Percentiles rank a stretch among this genome's conserved stretches.
phyloP scores from a whole-genome alignment of 2,797 vertebrate species.

The Eulemur coronatus region DNA sequence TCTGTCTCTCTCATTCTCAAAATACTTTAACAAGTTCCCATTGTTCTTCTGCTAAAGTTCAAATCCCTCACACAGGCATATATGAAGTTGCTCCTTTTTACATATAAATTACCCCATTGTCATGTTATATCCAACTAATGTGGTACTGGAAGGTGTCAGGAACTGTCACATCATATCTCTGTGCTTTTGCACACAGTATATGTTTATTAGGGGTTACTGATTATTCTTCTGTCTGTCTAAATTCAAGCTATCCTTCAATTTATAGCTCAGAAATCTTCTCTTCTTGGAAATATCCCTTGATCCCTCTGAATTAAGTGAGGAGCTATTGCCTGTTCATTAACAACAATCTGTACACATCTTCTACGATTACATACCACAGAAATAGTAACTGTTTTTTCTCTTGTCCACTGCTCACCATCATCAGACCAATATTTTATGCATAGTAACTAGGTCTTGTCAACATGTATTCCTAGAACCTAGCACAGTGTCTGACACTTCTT shows the following conservation, averaged over 20 bases:
- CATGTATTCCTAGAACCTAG: neutral
- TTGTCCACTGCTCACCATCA: neutral
- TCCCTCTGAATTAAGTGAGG: neutral
- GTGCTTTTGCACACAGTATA: neutral
- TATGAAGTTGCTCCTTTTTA: neutral
- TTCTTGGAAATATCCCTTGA: neutral
- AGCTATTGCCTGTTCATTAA: neutral
- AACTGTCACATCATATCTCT: neutral
- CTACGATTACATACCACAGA: neutral
- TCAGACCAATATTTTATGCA: neutral
- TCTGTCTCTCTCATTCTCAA: neutral
- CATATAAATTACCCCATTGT: accelerated
- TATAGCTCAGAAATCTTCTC: neutral
- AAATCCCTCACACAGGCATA: neutral
- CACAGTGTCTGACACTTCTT: neutral
- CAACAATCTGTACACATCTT: neutral
- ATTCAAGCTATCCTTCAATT: neutral
- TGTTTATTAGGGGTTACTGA: neutral
- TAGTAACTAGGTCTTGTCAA: neutral
- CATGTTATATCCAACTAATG: neutral
- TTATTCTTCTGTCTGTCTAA: neutral
- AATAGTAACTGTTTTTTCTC: neutral
- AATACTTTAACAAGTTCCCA: neutral
- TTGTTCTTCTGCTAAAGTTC: neutral
- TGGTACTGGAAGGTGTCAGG: neutral